A percentile compares a stretch with the other conserved stretches of the same genome.
These are phyloP conservation scores for Pachypanchax playfairii DNA, from an alignment of 2,113 vertebrate species.

Conservation along the genomic window DNA sequence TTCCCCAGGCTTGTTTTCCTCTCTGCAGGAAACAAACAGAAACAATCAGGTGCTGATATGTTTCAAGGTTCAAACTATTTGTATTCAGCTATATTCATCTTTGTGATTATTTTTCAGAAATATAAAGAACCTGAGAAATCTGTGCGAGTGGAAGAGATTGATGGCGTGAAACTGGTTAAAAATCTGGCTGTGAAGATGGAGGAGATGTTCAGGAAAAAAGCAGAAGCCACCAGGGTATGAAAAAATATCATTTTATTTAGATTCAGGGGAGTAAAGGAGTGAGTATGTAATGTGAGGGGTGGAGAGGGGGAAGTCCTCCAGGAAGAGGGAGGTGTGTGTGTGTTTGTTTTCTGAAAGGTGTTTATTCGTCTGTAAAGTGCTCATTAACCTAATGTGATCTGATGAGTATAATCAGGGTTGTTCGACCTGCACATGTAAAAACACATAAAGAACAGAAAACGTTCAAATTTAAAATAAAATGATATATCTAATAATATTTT, in stretches of 20 bases:
- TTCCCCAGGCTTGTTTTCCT: conserved; percentile 47
- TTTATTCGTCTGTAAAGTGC: background rate
- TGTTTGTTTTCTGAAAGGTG: background rate
- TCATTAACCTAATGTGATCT: background rate
- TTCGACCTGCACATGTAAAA: too few relatives aligned
- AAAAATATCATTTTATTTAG: background rate
- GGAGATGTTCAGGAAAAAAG: conserved; percentile 95
- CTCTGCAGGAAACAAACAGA: conserved; percentile 4
- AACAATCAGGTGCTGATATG: conserved; percentile 21
- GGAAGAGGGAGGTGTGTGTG: background rate
- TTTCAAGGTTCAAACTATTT: background rate
- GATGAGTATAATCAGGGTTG: too few relatives aligned
- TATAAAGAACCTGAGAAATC: conserved; percentile 96
- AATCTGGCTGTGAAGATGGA: conserved; percentile 96
- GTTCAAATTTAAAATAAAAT: too few relatives aligned
- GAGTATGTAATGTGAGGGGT: background rate
- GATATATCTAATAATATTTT: too few relatives aligned
- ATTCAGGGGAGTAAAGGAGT: background rate
- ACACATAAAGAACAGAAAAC: too few relatives aligned
- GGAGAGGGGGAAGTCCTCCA: background rate
- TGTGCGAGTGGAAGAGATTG: conserved; percentile 92
- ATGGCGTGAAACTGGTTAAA: conserved; percentile 94
- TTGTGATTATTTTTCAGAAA: conserved; percentile 82
- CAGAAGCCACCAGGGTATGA: conserved; percentile 89
- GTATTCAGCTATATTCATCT: background rate